A percentile compares a stretch with the other conserved stretches of the same genome.
These are phyloP conservation scores for Cancer borealis DNA, from an alignment of 2,888 invertebrate species.

Conservation along the genomic window DNA sequence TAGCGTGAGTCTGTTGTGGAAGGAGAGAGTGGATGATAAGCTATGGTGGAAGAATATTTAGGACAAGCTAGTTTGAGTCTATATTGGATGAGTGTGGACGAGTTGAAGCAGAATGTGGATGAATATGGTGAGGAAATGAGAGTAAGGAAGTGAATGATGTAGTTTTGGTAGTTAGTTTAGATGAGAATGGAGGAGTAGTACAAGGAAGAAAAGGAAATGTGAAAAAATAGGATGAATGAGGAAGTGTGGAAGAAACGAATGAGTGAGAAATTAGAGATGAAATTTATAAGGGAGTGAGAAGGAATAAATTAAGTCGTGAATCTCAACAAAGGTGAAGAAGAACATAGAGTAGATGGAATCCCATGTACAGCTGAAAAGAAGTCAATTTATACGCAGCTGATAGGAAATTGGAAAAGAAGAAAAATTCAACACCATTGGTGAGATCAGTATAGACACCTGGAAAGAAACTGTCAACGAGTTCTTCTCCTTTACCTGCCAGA, in stretches of 20 bases:
- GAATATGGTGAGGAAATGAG: not conserved
- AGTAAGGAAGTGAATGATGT: not conserved
- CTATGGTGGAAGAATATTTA: not conserved
- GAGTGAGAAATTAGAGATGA: too few relatives aligned
- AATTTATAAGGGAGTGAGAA: not conserved
- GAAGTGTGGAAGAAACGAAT: too few relatives aligned
- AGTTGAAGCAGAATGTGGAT: not conserved
- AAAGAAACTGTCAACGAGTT: constrained; percentile 39
- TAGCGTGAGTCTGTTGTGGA: constrained; percentile 36
- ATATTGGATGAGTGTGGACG: not conserved
- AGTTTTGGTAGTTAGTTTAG: too few relatives aligned
- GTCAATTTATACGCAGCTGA: not conserved
- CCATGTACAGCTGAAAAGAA: too few relatives aligned
- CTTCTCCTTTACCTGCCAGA: constrained; percentile 36
- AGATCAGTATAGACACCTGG: not conserved
- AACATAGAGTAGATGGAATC: not conserved
- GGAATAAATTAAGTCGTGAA: not conserved
- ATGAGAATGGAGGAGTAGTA: too few relatives aligned
- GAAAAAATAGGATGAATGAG: too few relatives aligned
- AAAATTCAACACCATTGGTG: constrained; percentile 26
- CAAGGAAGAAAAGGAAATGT: too few relatives aligned
- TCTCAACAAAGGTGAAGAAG: not conserved
- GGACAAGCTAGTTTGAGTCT: not conserved
- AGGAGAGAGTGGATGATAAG: not conserved
- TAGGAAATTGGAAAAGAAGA: not conserved